phyloP scores from a whole-genome alignment of 1,140 invertebrate genomes.

The Aradophagus sp. region DNA sequence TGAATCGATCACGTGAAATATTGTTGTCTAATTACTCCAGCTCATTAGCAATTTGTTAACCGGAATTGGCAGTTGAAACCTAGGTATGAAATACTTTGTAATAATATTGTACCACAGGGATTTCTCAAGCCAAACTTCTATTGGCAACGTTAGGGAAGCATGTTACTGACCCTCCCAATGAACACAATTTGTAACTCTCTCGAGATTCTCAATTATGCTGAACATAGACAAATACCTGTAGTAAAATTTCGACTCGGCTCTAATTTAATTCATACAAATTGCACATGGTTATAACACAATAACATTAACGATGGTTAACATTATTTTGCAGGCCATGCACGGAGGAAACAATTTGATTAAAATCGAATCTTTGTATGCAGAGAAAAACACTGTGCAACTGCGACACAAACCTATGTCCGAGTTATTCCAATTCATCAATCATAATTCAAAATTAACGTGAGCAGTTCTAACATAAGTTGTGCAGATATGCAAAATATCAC shows the following conservation, averaged over 20 bases:
- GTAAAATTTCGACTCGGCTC: constrained; percentile 34
- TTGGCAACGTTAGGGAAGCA: constrained; percentile 66
- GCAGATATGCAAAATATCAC: too few species aligned
- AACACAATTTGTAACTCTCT: constrained; percentile 60
- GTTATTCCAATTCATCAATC: too few species aligned
- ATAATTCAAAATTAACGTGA: too few species aligned
- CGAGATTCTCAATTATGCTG: constrained; percentile 54
- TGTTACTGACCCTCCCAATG: constrained; percentile 67
- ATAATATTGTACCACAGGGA: constrained; percentile 59
- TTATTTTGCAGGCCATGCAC: constrained; percentile 7
- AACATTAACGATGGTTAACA: constrained; percentile 24
- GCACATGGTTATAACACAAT: constrained; percentile 4
- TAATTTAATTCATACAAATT: constrained; percentile 53
- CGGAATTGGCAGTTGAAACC: constrained; percentile 34
- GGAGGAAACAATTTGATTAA: constrained; percentile 12
- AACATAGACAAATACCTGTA: constrained; percentile 54
- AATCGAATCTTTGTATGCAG: not conserved
- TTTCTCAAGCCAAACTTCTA: constrained; percentile 64
- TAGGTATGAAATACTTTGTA: constrained; percentile 61
- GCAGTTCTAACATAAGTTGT: too few species aligned
- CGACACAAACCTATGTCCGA: too few species aligned
- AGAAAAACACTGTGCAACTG: not conserved
- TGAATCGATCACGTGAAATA: too few species aligned
- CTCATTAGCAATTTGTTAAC: constrained; percentile 49
- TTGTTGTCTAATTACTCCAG: constrained; percentile 20